phyloP scores from a whole-genome alignment of 30 jellyfish, hydroid and myxozoan species.

The Aurelia aurita region DNA sequence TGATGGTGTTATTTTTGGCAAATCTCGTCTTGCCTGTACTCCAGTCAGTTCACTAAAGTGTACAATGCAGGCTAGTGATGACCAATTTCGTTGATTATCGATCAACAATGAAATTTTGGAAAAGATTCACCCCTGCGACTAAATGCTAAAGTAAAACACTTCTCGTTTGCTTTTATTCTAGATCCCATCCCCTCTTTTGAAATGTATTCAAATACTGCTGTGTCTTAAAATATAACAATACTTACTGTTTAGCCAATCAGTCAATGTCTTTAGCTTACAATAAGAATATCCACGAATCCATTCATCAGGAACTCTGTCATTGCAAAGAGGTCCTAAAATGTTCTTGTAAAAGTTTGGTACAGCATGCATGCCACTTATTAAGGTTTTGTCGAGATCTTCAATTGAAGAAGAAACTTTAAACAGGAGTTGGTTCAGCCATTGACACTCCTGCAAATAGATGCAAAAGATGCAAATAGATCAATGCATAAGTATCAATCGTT shows the following conservation, averaged over 20 bases:
- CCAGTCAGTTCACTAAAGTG: too few relatives aligned
- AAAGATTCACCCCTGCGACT: too few relatives aligned
- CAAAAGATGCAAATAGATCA: not conserved
- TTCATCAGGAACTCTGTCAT: conserved; percentile 39
- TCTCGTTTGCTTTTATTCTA: too few relatives aligned
- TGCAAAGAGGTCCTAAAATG: conserved; percentile 22
- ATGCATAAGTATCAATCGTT: not conserved
- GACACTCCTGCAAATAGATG: conserved; percentile 46
- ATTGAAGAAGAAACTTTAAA: conserved; percentile 42
- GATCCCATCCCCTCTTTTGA: too few relatives aligned
- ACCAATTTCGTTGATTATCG: too few relatives aligned
- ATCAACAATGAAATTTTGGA: too few relatives aligned
- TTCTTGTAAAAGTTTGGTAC: not conserved
- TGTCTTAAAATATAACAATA: too few relatives aligned
- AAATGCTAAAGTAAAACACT: too few relatives aligned
- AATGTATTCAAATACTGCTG: too few relatives aligned
- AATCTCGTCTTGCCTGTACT: too few relatives aligned
- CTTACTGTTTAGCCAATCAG: conserved; percentile 12
- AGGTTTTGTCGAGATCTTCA: conserved; percentile 35
- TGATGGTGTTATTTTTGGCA: too few relatives aligned
- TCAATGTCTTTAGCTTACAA: conserved; percentile 7
- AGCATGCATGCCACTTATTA: conserved; percentile 65
- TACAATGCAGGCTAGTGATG: too few relatives aligned
- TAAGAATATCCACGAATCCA: conserved; percentile 9
- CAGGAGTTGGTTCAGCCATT: conserved; percentile 38